Evolutionary conservation across 2,888 invertebrate species (phyloP), one percentile per base, ranked within the genome.

Genomic region (Anorthoa munda): DNA sequence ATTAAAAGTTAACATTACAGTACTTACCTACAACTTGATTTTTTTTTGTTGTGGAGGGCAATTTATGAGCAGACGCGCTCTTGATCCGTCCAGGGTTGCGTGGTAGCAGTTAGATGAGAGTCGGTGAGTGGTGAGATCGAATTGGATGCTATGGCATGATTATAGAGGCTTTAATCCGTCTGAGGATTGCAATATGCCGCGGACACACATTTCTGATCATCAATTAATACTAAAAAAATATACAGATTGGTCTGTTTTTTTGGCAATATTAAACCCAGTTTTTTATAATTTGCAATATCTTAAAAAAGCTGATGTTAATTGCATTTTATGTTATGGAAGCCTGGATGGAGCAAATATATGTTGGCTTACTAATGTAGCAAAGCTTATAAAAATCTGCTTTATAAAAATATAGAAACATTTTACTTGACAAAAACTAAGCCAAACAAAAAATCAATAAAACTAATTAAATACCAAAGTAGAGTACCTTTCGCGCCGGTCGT

Each of bases 391-490:
- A 2, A 11, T 26, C 15, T 64, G n/a, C 3, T 48, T 26, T 7
- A 26, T 48, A 2, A 21, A 26, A 26, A 61, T 17, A 4, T 46
- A 17, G 5, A 4, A 50, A 39, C 11, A 39, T 9, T 23, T 67
- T 26, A 23, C n/a, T 45, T 26, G 0, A n/a, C 2, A 15, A 50
- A 17, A 56, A 64, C 5, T 39, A 12, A 23, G 56, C 1, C 1
- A 17, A 63, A 18, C 26, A 0, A 45, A 80, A 79, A 79, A 65
- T 65, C 77, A 79, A 73, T 46, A 81, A 81, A 72, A 76, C 61
- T 72, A 72, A 78, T 55, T 74, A 61, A 70, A 77, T 72, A 69
- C 66, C 26, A 0, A 89, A 90, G 94, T 94, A 90, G 95, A 96
- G 96, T 92, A 93, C 81, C 89, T 80, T 88, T 71, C 87, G n/a